phyloP scores from a whole-genome alignment of 1,140 invertebrate genomes.

The Musca vetustissima region DNA sequence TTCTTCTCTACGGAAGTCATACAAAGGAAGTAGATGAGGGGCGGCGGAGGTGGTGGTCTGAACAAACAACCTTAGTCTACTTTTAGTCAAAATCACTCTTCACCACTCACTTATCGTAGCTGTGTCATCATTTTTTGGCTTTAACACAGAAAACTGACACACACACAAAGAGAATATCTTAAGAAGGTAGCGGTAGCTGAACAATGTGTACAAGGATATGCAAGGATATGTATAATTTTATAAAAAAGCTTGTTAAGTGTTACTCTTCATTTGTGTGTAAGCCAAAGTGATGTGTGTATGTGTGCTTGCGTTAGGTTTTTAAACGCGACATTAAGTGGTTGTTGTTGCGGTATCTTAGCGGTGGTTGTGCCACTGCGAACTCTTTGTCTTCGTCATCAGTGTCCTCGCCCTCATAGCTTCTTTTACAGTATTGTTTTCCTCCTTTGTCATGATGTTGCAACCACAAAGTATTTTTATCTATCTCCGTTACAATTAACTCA shows the following conservation, averaged over 20 bases:
- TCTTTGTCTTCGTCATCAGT: conserved; percentile 17
- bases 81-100: neutral
- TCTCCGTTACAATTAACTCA: conserved; percentile 29
- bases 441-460: neutral
- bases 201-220: neutral
- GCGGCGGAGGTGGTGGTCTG: neutral
- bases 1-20: neutral
- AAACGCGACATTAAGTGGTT: conserved; percentile 16
- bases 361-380: neutral
- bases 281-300: neutral
- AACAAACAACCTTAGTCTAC: neutral
- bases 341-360: neutral
- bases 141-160: neutral
- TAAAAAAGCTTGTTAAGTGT: conserved; percentile 17
- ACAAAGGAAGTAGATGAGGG: too few species aligned
- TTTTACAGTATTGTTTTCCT: neutral
- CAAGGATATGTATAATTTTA: neutral
- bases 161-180: conserved; percentile 16
- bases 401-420: conserved; percentile 5
- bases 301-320: neutral
- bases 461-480: conserved; percentile 29
- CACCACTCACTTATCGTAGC: neutral
- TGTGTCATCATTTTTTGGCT: conserved; percentile 20
- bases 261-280: neutral
- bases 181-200: neutral